A percentile compares a stretch with the other conserved stretches of the same genome.
These are phyloP conservation scores for Paramuricea clavata DNA, from an alignment of 92 coral and sea anemone species.

Conservation along the genomic window DNA sequence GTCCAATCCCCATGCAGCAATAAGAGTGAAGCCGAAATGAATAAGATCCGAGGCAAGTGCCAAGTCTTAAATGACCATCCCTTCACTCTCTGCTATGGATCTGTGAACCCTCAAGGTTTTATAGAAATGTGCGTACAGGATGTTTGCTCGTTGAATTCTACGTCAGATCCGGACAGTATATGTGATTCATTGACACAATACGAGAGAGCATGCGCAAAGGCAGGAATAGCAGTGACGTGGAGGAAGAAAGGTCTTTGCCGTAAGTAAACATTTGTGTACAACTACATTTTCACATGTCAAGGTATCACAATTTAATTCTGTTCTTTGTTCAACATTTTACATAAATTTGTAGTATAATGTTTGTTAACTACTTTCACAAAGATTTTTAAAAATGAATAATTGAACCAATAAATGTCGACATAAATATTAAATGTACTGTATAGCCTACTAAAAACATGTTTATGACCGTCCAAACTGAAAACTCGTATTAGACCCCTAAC, in stretches of 20 bases:
- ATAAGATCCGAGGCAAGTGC: slow-evolving; percentile 70
- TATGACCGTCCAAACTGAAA: no score
- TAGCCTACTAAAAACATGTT: no score
- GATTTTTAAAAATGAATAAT: no score
- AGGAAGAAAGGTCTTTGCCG: slow-evolving; percentile 75
- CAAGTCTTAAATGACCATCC: slow-evolving; percentile 60
- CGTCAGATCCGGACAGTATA: slow-evolving; percentile 75
- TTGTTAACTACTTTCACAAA: no score
- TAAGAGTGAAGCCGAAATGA: slow-evolving; percentile 43
- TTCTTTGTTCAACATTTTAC: no score
- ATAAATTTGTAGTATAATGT: no score
- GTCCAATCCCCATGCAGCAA: slow-evolving; percentile 63
- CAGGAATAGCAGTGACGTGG: slow-evolving; percentile 74
- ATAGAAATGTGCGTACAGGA: slow-evolving; percentile 72
- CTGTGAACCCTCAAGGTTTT: slow-evolving; percentile 69
- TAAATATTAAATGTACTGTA: no score
- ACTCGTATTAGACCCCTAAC: no score
- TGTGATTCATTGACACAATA: slow-evolving; percentile 83
- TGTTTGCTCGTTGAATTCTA: slow-evolving; percentile 79
- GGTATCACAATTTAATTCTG: no score
- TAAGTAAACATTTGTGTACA: slow-evolving; percentile 58
- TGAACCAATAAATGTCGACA: no score
- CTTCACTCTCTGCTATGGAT: slow-evolving; percentile 66
- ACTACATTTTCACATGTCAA: no score
- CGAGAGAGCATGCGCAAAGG: slow-evolving; percentile 83